phyloP scores from a whole-genome alignment of 2,113 vertebrate species.

The Lasiurus cinereus region DNA sequence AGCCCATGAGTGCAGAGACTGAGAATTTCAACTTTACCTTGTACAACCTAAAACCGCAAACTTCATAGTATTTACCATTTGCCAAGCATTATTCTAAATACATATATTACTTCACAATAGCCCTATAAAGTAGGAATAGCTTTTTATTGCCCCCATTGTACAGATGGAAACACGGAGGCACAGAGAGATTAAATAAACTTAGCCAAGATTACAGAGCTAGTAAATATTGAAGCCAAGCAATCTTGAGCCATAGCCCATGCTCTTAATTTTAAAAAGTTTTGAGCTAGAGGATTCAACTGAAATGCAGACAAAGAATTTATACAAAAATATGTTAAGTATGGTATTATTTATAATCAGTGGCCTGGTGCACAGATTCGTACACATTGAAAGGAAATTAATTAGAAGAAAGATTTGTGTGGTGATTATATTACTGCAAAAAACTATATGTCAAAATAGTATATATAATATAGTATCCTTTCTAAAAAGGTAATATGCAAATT shows the following conservation, averaged over 20 bases:
- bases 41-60: neutral
- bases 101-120: neutral
- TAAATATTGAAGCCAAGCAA: conserved; percentile 44
- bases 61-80: conserved; percentile 46
- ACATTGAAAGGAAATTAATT: too few relatives aligned
- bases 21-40: conserved; percentile 62
- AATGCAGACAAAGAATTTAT: conserved; percentile 12
- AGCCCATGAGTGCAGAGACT: neutral
- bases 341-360: conserved; percentile 4
- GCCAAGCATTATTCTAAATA: conserved; percentile 40
- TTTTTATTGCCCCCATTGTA: conserved; percentile 34
- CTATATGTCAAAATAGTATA: too few relatives aligned
- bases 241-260: neutral
- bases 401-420: too few relatives aligned
- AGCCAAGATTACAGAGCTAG: conserved; percentile 19
- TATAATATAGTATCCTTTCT: too few relatives aligned
- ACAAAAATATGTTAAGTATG: neutral
- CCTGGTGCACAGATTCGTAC: too few relatives aligned
- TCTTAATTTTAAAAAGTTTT: conserved; percentile 53
- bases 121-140: conserved; percentile 30
- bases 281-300: conserved; percentile 1
- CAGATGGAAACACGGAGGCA: conserved; percentile 1
- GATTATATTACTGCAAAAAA: too few relatives aligned
- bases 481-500: too few relatives aligned
- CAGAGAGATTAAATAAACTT: conserved; percentile 50